A percentile compares a stretch with the other conserved stretches of the same genome.
These are phyloP conservation scores for Chaetodon trifascialis DNA, from an alignment of 2,113 vertebrate genomes.

Conservation along the genomic window DNA sequence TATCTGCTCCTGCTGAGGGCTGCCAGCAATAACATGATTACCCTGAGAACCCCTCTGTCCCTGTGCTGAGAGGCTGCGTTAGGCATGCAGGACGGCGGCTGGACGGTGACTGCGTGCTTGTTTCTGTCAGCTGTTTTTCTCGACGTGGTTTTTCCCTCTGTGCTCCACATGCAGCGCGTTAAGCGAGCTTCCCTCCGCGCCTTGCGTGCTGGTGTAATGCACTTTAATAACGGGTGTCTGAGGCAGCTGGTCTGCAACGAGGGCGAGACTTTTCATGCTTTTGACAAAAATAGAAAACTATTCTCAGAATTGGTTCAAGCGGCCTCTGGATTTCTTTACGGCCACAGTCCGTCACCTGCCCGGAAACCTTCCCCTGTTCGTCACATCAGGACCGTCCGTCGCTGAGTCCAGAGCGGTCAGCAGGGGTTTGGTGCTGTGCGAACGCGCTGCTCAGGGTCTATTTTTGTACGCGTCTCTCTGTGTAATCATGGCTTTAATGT, in stretches of 20 bases:
- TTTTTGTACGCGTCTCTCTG: slow-evolving; percentile 39
- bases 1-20: slow-evolving; percentile 51
- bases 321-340: slow-evolving; percentile 30
- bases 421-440: background rate
- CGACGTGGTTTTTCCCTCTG: slow-evolving; percentile 2
- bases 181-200: background rate
- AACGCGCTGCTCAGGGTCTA: slow-evolving; percentile 17
- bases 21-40: slow-evolving; percentile 64
- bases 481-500: slow-evolving; percentile 64
- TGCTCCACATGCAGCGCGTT: background rate
- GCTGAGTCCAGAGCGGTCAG: background rate
- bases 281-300: slow-evolving; percentile 51
- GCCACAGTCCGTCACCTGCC: slow-evolving; percentile 14
- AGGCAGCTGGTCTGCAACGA: slow-evolving; percentile 14
- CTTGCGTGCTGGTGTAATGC: background rate
- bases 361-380: slow-evolving; percentile 6
- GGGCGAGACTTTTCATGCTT: background rate
- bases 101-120: slow-evolving; percentile 8
- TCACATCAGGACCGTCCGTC: background rate
- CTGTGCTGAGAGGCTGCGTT: slow-evolving; percentile 9
- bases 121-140: slow-evolving; percentile 28
- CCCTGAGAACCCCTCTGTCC: slow-evolving; percentile 49
- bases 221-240: slow-evolving; percentile 4
- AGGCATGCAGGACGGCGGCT: slow-evolving; percentile 11
- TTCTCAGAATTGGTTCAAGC: slow-evolving; percentile 53